Evolutionary conservation across 2,113 vertebrate species (phyloP).

Genomic region (Oryzias melastigma): DNA sequence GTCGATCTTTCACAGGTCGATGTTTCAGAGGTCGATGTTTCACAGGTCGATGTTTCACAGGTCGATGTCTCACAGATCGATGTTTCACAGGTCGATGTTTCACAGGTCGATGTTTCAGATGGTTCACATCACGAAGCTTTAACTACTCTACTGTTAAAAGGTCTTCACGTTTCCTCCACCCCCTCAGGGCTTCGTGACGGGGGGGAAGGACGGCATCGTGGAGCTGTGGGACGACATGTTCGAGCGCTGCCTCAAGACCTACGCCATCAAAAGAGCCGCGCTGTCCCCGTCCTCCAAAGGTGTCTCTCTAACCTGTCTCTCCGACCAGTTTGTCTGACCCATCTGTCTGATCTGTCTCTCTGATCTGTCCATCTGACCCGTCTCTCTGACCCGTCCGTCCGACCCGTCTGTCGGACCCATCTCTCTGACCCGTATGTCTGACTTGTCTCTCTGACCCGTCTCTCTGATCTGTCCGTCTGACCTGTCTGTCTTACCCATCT

Average conservation of each 20-base stretch:
- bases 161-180: no score
- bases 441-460: neutral
- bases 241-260: slow-evolving; percentile 96
- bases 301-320: slow-evolving; percentile 29
- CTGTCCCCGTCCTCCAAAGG: slow-evolving; percentile 95
- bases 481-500: slow-evolving; percentile 94
- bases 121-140: no score
- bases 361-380: fast-evolving
- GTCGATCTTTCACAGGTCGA: no score
- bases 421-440: neutral
- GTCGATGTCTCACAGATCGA: no score
- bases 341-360: neutral
- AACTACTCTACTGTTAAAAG: no score
- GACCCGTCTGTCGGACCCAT: neutral
- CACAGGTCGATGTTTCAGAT: no score
- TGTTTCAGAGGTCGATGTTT: no score
- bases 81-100: no score
- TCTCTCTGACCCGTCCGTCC: fast-evolving
- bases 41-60: no score
- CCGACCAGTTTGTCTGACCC: fast-evolving
- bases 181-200: slow-evolving; percentile 92
- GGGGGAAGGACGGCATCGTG: slow-evolving; percentile 95
- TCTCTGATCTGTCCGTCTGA: slow-evolving; percentile 52
- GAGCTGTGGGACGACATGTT: slow-evolving; percentile 99
- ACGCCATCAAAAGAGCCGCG: slow-evolving; percentile 92